Percentiles rank a stretch among this genome's conserved stretches.
Evolutionary conservation across 2,113 vertebrate species (phyloP).

Genomic region (Mellivora capensis): DNA sequence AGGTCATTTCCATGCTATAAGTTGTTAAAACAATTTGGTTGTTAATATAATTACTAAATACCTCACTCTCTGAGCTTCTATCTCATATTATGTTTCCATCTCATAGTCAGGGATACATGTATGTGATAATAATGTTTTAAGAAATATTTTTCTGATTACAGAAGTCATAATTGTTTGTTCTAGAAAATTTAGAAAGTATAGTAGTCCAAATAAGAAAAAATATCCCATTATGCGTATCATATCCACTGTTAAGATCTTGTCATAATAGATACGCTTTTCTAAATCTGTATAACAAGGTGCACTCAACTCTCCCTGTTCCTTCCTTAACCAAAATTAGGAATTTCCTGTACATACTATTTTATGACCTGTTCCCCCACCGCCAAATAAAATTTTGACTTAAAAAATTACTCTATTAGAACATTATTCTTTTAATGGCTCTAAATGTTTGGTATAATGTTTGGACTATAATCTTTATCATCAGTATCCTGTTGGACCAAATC

Average conservation of each 20-base stretch:
- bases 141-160: background rate
- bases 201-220: background rate
- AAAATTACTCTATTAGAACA: background rate
- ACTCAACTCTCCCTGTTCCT: background rate
- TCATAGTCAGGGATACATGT: background rate
- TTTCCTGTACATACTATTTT: background rate
- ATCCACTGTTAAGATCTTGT: background rate
- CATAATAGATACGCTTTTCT: background rate
- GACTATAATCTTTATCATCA: background rate
- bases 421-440: background rate
- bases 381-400: background rate
- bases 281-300: rapidly evolving
- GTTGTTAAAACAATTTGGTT: background rate
- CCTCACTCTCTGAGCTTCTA: background rate
- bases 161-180: background rate
- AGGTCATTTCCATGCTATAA: background rate
- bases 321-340: background rate
- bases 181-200: background rate
- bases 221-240: background rate
- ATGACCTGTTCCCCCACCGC: background rate
- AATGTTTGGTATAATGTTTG: background rate
- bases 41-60: slow-evolving; percentile 15
- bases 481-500: background rate
- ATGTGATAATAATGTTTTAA: background rate
- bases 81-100: background rate